These are phyloP conservation scores for Sinocyclocheilus anophthalmus DNA, from an alignment of 2,113 vertebrate species.

Conservation along the genomic window DNA sequence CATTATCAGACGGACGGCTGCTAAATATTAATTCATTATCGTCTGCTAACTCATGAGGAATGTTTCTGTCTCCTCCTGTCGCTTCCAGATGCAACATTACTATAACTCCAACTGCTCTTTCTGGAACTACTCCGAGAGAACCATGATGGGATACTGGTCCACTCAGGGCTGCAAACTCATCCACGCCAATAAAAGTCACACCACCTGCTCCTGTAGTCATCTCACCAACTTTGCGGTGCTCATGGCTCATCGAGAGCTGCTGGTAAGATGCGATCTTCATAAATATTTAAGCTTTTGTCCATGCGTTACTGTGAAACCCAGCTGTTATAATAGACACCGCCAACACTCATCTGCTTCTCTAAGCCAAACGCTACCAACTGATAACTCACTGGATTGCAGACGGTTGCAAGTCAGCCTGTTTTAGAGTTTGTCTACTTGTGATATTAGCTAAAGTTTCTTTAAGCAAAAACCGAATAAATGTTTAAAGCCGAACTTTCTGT, in stretches of 20 bases:
- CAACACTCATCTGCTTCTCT: constrained; percentile 46
- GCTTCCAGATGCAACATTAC: constrained; percentile 93
- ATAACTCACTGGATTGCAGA: constrained; percentile 25
- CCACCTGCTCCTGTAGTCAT: constrained; percentile 95
- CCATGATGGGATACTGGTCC: constrained; percentile 99
- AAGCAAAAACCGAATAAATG: background rate
- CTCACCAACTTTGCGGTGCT: constrained; percentile 98
- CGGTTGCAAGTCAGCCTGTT: background rate
- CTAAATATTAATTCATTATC: constrained; percentile 18
- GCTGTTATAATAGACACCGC: constrained; percentile 34
- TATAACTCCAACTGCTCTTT: constrained; percentile 99
- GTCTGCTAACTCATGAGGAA: background rate
- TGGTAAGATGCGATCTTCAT: constrained; percentile 74
- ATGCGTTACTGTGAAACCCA: constrained; percentile 49
- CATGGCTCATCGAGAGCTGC: constrained; percentile 92
- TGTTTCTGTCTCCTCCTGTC: constrained; percentile 65
- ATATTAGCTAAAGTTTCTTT: background rate
- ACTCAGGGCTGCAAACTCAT: constrained; percentile 98
- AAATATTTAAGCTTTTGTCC: constrained; percentile 59
- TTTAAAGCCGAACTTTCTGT: background rate
- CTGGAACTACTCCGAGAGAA: constrained; percentile 99
- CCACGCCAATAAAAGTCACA: constrained; percentile 95
- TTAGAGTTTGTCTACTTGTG: background rate
- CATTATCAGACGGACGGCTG: background rate
- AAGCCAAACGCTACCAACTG: constrained; percentile 45